Conservation (phyloP, 2,113 vertebrate genomes). For the Oreotragus oreotragus region DNA sequence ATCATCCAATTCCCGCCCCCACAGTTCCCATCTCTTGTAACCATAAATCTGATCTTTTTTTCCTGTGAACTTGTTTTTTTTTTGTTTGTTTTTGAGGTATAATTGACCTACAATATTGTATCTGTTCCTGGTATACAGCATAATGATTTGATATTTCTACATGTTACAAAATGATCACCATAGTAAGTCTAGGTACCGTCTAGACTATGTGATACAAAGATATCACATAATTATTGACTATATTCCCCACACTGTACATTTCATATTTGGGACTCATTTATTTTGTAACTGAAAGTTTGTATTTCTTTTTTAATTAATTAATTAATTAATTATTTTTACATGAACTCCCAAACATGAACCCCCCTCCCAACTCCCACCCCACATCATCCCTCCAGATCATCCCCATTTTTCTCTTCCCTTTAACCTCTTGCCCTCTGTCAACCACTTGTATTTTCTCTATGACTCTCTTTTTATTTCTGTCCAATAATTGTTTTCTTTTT, state of each 20-base stretch:
- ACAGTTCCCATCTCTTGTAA: background rate
- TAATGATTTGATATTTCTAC: background rate
- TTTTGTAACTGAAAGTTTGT: background rate
- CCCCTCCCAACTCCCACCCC: too few relatives aligned
- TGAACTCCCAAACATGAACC: too few relatives aligned
- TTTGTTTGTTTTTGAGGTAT: background rate
- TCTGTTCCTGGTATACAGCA: background rate
- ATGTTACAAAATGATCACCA: background rate
- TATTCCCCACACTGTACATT: background rate
- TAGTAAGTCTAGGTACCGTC: background rate
- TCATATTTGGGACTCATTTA: background rate
- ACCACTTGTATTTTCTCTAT: background rate
- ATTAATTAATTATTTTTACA: too few relatives aligned
- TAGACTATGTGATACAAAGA: background rate
- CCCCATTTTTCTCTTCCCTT: background rate
- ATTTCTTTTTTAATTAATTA: too few relatives aligned
- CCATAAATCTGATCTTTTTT: background rate
- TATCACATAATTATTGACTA: background rate
- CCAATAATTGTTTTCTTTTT: background rate
- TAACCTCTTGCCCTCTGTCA: background rate
- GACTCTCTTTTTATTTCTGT: background rate
- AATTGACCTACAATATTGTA: background rate
- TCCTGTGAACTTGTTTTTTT: background rate
- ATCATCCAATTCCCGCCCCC: background rate
- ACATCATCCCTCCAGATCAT: too few relatives aligned